Evolutionary conservation across 2,113 vertebrate species (phyloP).

Genomic region (Myanophis thanlyinensis): DNA sequence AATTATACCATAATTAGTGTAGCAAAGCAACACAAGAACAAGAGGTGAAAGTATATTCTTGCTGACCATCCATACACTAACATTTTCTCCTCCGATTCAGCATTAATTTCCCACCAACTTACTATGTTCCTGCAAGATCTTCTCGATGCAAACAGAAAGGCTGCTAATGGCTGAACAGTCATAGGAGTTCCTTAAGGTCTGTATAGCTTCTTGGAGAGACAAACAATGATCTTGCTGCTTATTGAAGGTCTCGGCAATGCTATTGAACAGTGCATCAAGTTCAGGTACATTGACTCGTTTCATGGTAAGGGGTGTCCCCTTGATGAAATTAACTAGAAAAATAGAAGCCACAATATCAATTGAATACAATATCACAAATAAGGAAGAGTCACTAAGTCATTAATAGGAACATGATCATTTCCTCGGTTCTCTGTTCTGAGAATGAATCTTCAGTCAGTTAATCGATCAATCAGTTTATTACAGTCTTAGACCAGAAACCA

Average conservation of each 20-base stretch:
- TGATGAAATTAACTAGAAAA: background rate
- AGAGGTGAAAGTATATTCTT: background rate
- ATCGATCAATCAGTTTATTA: no score
- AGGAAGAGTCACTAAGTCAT: background rate
- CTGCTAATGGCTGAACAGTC: conserved; percentile 27
- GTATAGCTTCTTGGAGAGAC: conserved; percentile 54
- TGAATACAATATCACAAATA: background rate
- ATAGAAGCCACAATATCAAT: background rate
- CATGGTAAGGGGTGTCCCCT: conserved; percentile 48
- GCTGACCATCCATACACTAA: background rate
- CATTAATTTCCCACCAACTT: background rate
- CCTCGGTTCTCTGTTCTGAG: background rate
- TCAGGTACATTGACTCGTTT: conserved; percentile 59
- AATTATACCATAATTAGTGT: background rate
- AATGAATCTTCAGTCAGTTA: background rate
- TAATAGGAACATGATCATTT: background rate
- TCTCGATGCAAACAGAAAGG: conserved; percentile 53
- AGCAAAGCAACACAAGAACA: background rate
- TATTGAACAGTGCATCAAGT: conserved; percentile 61
- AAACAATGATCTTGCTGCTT: conserved; percentile 65
- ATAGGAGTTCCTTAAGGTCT: conserved; percentile 49
- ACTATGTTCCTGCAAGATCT: conserved; percentile 60
- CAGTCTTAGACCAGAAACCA: no score
- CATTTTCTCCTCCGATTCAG: background rate
- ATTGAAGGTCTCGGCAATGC: conserved; percentile 64